A percentile compares a stretch with the other conserved stretches of the same genome.
phyloP scores from a whole-genome alignment of 2,888 invertebrate genomes.

The Pedicia rivosa region DNA sequence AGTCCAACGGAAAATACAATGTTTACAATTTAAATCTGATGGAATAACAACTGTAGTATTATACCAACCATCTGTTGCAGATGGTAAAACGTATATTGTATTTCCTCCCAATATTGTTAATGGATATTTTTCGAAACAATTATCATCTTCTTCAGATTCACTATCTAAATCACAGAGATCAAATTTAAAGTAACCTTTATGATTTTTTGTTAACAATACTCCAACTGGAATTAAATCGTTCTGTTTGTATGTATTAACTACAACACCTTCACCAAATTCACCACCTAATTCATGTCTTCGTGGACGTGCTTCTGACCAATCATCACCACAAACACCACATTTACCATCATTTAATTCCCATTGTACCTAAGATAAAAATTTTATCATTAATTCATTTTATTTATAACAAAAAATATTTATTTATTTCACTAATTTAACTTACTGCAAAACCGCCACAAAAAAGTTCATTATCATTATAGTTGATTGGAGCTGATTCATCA shows the following conservation, averaged over 20 bases:
- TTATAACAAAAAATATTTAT: too few relatives aligned
- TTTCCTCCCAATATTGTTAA: constrained; percentile 23
- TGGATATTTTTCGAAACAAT: constrained; percentile 32
- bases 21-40: constrained; percentile 30
- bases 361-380: constrained; percentile 27
- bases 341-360: constrained; percentile 29
- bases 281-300: constrained; percentile 38
- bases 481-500: constrained; percentile 29
- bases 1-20: constrained; percentile 39
- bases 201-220: constrained; percentile 31
- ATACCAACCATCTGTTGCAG: constrained; percentile 15
- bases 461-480: constrained; percentile 36
- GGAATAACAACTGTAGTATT: constrained; percentile 27
- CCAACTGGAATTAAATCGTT: constrained; percentile 21
- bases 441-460: constrained; percentile 37
- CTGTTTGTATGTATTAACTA: constrained; percentile 28
- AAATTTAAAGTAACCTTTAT: constrained; percentile 32
- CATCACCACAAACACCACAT: constrained; percentile 41
- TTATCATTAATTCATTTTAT: too few relatives aligned
- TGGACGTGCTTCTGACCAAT: constrained; percentile 28
- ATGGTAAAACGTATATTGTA: constrained; percentile 14
- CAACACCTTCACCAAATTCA: constrained; percentile 30
- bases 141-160: constrained; percentile 32
- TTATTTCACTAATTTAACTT: constrained; percentile 13
- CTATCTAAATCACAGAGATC: constrained; percentile 33